Conservation (phyloP, 2,888 invertebrate genomes). For the Dicycla oo region DNA sequence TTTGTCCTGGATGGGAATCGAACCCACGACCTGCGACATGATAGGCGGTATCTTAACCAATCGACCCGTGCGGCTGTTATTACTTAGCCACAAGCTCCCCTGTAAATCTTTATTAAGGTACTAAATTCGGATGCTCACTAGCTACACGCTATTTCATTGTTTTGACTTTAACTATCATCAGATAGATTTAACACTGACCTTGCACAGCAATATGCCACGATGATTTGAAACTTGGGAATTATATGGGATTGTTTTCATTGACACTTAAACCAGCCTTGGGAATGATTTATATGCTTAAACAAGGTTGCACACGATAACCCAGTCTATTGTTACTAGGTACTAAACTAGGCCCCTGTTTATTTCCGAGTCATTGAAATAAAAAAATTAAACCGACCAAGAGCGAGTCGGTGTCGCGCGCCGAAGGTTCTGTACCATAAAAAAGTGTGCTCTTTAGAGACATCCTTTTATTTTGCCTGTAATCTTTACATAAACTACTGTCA, state of each 20-base stretch:
- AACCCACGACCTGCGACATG: no score
- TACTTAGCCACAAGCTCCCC: no score
- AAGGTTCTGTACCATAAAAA: no score
- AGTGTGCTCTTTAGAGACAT: no score
- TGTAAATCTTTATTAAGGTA: conserved; percentile 9
- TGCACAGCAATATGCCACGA: conserved; percentile 10
- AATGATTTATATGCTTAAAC: conserved; percentile 30
- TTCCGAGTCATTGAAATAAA: neutral
- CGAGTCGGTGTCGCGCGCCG: no score
- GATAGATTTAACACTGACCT: conserved; percentile 46
- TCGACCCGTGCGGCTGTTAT: no score
- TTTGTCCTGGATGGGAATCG: no score
- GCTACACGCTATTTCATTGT: conserved; percentile 40
- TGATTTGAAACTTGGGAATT: conserved; percentile 25
- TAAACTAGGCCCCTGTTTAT: neutral
- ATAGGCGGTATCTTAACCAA: no score
- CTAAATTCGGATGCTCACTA: neutral
- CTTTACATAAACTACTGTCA: no score
- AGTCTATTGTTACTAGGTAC: conserved; percentile 16
- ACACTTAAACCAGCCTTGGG: conserved; percentile 31
- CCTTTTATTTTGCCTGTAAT: no score
- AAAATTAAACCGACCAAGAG: no score
- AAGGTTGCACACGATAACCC: conserved; percentile 19
- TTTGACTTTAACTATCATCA: conserved; percentile 30
- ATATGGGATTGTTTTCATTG: conserved; percentile 26